Percentiles rank a stretch among this genome's conserved stretches.
Conservation (phyloP, 92 coral and sea anemone genomes). For the Umimayanthus chanpuru region DNA sequence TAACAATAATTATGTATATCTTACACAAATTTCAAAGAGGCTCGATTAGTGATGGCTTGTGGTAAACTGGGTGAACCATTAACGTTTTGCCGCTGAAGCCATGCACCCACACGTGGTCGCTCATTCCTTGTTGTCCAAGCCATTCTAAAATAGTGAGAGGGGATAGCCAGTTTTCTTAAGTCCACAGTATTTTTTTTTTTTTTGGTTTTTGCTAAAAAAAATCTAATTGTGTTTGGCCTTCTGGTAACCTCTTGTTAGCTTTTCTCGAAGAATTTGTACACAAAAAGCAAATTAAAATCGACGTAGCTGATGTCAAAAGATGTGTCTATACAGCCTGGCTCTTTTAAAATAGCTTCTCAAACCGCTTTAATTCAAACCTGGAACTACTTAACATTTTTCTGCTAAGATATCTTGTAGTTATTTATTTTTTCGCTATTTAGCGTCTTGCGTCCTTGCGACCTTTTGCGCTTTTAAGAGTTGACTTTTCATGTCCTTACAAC, state of each 20-base stretch:
- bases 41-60: not conserved
- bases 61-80: not conserved
- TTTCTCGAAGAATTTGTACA: not conserved
- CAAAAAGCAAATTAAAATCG: not conserved
- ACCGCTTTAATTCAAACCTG: not conserved
- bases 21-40: not conserved
- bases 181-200: too few relatives aligned
- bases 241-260: not conserved
- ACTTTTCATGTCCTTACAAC: too few relatives aligned
- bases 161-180: too few relatives aligned
- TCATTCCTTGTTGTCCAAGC: too few relatives aligned
- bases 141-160: too few relatives aligned
- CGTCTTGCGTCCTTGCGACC: too few relatives aligned
- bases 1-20: not conserved
- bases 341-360: too few relatives aligned
- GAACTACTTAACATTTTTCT: not conserved
- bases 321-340: not conserved
- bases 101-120: not conserved
- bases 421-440: too few relatives aligned
- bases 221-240: too few relatives aligned
- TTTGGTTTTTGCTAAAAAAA: too few relatives aligned
- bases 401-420: too few relatives aligned
- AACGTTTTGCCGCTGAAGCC: not conserved
- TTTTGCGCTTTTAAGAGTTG: too few relatives aligned
- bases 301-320: not conserved